Evolutionary conservation across 2,888 invertebrate species (phyloP), one percentile per base, ranked within the genome.

Genomic region (Sinhomidia bicolor): DNA sequence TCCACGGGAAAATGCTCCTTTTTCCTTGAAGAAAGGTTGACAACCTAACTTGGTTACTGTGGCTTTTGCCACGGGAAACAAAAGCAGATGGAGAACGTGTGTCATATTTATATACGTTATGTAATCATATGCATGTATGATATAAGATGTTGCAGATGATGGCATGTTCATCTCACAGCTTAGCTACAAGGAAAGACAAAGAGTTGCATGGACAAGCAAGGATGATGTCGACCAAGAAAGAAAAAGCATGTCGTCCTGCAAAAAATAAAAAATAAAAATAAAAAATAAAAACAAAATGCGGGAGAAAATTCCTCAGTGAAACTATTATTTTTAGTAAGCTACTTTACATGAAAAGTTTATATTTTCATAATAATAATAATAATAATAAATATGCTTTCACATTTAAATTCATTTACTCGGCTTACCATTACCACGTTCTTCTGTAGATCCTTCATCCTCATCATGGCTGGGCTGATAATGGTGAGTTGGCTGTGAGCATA

Each of bases 1-100:
- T 36, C n/a, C 17, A 36, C 32, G n/a, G 68, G 29, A 36, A 62
- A 62, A 23, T 17, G 32, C 36, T 36, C 36, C 29, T 36, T 29
- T 68, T n/a, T 0, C 32, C 68, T 12, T 62, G 23, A 12, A 36
- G 36, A 36, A 36, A 68, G 68, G 68, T 68, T 68, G 68, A 68
- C 68, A 68, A 68, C 68, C 36, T 68, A 36, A 68, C 17, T 68
- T 68, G 68, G 68, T 68, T 68, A 68, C 68, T 68, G 68, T 36
- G 68, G 68, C 68, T 68, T 68, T 68, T 17, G 17, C 36, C 17
- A 17, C 29, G 17, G 36, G 7, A 36, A 68, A 36, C 17, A 0
- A 36, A 68, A 36, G 36, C 1, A n/a, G 36, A 32, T 36, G 14
- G 36, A 36, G n/a, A n/a, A n/a, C n/a, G n/a, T 57, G 57, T 4